Percentiles rank a stretch among this genome's conserved stretches.
Evolutionary conservation across 2,113 vertebrate species (phyloP).

Genomic region (Brachypodius melanocephalos): DNA sequence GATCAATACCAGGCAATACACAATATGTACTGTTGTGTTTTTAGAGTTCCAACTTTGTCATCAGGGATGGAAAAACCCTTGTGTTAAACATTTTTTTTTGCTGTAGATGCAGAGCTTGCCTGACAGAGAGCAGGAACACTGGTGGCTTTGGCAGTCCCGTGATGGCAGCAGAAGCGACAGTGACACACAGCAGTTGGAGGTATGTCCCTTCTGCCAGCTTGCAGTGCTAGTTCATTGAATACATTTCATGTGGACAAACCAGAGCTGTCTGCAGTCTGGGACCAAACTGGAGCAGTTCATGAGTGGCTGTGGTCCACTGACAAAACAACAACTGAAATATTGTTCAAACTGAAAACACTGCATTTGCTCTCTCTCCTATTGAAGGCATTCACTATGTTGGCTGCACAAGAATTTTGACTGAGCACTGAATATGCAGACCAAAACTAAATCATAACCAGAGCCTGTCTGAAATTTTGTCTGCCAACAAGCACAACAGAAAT

Average conservation of each 20-base stretch:
- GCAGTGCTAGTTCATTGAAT: not conserved
- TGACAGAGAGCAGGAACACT: not conserved
- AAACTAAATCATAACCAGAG: conserved; percentile 35
- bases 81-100: not conserved
- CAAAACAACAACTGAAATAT: not conserved
- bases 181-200: not conserved
- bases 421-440: not conserved
- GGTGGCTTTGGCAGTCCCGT: not conserved
- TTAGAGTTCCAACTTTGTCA: not conserved
- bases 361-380: not conserved
- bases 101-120: not conserved
- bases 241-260: not conserved
- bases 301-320: not conserved
- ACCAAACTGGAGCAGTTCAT: not conserved
- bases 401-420: not conserved
- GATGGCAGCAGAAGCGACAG: not conserved
- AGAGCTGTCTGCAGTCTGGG: not conserved
- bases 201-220: not conserved
- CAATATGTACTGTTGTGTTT: not conserved
- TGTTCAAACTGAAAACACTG: not conserved
- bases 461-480: conserved; percentile 38
- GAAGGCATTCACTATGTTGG: not conserved
- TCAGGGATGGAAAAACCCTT: not conserved
- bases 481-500: conserved; percentile 3
- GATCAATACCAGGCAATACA: not conserved